A percentile compares a stretch with the other conserved stretches of the same genome.
These are phyloP conservation scores for Megalops cyprinoides DNA, from an alignment of 2,797 vertebrate species.

Conservation along the genomic window DNA sequence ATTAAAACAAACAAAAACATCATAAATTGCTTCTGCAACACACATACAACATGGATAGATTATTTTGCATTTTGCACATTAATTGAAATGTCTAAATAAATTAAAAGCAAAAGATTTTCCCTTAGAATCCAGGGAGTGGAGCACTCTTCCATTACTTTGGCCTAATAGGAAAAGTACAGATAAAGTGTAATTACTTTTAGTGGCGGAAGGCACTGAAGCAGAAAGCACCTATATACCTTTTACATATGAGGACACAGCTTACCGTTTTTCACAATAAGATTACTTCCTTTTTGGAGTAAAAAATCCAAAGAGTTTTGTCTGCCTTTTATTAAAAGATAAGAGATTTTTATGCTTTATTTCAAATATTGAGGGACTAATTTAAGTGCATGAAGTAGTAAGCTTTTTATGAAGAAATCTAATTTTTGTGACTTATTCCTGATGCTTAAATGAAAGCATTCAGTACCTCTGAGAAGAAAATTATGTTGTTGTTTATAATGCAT, in stretches of 20 bases:
- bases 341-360: constrained; percentile 30
- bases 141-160: constrained; percentile 25
- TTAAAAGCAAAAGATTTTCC: constrained; percentile 26
- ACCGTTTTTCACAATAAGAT: constrained; percentile 34
- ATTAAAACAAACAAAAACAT: neutral
- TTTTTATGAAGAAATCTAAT: constrained; percentile 30
- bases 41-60: constrained; percentile 12
- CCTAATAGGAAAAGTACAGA: constrained; percentile 38
- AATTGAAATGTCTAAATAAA: constrained; percentile 27
- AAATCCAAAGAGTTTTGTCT: constrained; percentile 32
- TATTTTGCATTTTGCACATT: constrained; percentile 27
- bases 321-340: constrained; percentile 35
- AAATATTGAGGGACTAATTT: constrained; percentile 41
- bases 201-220: constrained; percentile 35
- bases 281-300: constrained; percentile 23
- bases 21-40: neutral
- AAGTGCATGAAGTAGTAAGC: constrained; percentile 27
- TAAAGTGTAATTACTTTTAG: constrained; percentile 41
- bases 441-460: constrained; percentile 5
- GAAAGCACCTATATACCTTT: constrained; percentile 35
- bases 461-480: neutral
- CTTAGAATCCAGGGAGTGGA: constrained; percentile 32
- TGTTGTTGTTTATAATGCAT: constrained; percentile 24
- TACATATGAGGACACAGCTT: constrained; percentile 40
- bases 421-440: constrained; percentile 27